Base-by-base conservation (phyloP, 2,113 vertebrate genomes). In the Tor tambroides region DNA sequence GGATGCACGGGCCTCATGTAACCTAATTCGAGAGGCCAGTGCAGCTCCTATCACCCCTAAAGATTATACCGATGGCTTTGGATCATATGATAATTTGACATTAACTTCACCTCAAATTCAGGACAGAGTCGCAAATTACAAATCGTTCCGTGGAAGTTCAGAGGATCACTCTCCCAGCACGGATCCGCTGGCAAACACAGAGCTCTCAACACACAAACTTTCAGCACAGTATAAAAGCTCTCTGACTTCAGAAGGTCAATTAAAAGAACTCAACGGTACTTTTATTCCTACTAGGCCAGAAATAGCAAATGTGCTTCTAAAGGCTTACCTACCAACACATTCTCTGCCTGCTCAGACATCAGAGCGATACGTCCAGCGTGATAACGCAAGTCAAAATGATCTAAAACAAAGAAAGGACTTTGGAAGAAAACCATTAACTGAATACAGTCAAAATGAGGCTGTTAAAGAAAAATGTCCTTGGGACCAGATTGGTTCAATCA, bases 101-200 rank as follows among this genome's bases (percentile, higher is more conserved):
- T 84, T 90, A 63, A 89, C 76, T 28, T 92, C 93, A 30, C 91
- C 93, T 86, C 92, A 92, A 41, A 89, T 88, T 56, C 84, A 90
- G 81, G 51, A 83, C 10, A 91, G 93, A 41, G 46, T 85, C 77
- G 74, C 84, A 89, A 83, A 88, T 90, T 90, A 89, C 46, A 81
- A 90, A 75, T 90, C 86, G 46, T 88, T 90, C 84, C 89, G 83
- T 89, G 86, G 89, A 69, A 88, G 88, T 35, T 85, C 87, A 75
- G 86, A 91, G 81, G 91, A 89, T 90, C 91, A 89, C 85, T 86
- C 86, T 41, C 21, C 78, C 0, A 80, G 63, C 63, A 89, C 51
- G 71, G 63, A 89, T 91, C 91, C 87, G 63, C 82, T 92, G 84
- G 74, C 88, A 89, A 93, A 94, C 87, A 89, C 91, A 89, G 91